Conservation (phyloP, 2,797 vertebrate genomes). For the Columba guinea region DNA sequence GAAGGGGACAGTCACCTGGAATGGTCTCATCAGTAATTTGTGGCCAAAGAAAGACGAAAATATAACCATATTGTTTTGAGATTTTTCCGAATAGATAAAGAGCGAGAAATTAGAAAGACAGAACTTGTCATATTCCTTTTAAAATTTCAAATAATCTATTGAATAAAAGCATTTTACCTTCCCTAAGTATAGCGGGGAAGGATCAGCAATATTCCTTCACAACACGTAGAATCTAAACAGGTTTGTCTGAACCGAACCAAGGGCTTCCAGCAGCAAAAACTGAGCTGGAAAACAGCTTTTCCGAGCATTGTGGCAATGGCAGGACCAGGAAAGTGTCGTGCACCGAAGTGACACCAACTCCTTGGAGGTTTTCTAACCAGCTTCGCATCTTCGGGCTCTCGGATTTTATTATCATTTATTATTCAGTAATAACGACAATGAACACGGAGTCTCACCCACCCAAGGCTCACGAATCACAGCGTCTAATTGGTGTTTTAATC, state of each 20-base stretch:
- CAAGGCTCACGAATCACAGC: background rate
- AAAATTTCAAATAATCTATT: background rate
- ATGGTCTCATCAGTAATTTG: background rate
- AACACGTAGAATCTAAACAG: background rate
- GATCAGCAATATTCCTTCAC: background rate
- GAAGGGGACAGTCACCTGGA: no score
- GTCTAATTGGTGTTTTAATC: slow-evolving; percentile 51
- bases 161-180: background rate
- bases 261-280: background rate
- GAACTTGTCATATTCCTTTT: background rate
- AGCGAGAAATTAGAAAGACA: background rate
- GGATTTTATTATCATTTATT: background rate
- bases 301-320: background rate
- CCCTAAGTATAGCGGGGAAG: background rate
- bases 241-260: background rate
- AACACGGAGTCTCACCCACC: background rate
- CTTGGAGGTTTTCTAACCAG: background rate
- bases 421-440: background rate
- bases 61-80: background rate
- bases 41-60: background rate
- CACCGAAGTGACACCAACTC: background rate
- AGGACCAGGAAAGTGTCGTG: fast-evolving
- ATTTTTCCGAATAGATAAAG: background rate
- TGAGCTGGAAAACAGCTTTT: background rate
- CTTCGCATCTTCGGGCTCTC: background rate